These are phyloP conservation scores for Loris lydekkerianus DNA, from an alignment of 2,797 vertebrate species.

Conservation along the genomic window DNA sequence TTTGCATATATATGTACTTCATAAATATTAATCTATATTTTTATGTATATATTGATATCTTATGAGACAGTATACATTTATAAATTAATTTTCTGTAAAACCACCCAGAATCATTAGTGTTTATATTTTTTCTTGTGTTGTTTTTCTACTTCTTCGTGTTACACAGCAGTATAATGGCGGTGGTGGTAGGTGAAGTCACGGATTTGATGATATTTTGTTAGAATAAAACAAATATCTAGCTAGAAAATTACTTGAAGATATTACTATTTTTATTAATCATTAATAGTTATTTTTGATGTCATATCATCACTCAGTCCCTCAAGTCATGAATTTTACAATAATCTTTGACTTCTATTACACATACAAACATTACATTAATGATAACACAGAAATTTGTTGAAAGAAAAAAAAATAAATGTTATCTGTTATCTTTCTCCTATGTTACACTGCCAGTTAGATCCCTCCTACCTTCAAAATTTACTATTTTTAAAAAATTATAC, in stretches of 20 bases:
- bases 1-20: too few relatives aligned
- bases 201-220: background rate
- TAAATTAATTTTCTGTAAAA: background rate
- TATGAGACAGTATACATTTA: background rate
- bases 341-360: background rate
- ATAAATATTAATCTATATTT: too few relatives aligned
- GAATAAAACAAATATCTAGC: background rate
- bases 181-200: background rate
- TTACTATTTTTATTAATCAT: background rate
- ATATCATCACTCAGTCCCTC: background rate
- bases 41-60: background rate
- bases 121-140: background rate
- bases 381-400: background rate
- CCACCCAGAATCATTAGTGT: background rate
- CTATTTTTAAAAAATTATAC: background rate
- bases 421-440: background rate
- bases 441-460: background rate
- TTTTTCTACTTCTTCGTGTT: background rate
- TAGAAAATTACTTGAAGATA: slow-evolving; percentile 8
- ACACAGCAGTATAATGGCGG: background rate
- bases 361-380: background rate
- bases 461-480: background rate
- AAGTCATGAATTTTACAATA: background rate
- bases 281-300: background rate
- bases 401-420: background rate